Evolutionary conservation across 2,797 vertebrate species (phyloP).

Genomic region (Loriculus beryllinus): DNA sequence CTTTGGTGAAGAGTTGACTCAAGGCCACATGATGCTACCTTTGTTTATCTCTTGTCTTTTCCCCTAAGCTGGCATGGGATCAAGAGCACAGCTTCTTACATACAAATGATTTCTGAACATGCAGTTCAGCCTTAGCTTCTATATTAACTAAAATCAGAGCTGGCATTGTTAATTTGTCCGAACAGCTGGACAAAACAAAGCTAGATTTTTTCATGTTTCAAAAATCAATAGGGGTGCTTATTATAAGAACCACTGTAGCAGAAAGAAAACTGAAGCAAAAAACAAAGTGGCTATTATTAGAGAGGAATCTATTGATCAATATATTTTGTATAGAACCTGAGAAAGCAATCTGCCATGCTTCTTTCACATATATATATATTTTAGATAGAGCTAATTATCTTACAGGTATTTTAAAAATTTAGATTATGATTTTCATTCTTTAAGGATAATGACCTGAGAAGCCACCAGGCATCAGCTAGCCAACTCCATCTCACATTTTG

Average conservation of each 20-base stretch:
- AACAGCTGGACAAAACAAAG: constrained; percentile 12
- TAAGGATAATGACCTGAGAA: background rate
- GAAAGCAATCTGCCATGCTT: background rate
- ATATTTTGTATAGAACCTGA: background rate
- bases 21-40: background rate
- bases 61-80: background rate
- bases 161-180: constrained; percentile 2
- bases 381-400: background rate
- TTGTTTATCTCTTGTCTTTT: background rate
- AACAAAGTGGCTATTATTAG: background rate
- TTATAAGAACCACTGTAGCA: background rate
- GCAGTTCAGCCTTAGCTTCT: background rate
- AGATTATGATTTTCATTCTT: background rate
- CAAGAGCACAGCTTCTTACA: background rate
- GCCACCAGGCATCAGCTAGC: background rate
- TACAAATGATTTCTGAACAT: background rate
- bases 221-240: constrained; percentile 2
- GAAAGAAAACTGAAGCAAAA: constrained; percentile 12
- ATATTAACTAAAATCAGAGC: background rate
- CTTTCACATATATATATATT: background rate
- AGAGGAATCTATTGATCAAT: background rate
- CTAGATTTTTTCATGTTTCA: constrained; percentile 13
- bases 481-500: background rate
- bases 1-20: background rate
- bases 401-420: background rate